A percentile compares a stretch with the other conserved stretches of the same genome.
phyloP scores from a whole-genome alignment of 1,140 invertebrate species.

The Cydia amplana region DNA sequence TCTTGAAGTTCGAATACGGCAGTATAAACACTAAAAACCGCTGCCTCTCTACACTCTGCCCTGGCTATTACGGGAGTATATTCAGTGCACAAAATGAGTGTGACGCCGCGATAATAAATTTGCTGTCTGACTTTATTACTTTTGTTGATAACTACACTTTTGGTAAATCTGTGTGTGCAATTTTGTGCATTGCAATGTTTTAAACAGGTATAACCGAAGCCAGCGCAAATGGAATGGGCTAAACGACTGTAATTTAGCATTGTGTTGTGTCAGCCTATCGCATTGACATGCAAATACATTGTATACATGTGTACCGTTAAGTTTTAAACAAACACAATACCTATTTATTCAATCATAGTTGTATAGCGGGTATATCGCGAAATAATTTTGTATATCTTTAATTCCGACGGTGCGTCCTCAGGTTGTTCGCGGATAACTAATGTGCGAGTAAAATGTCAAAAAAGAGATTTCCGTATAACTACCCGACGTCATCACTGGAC shows the following conservation, averaged over 20 bases:
- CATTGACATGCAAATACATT: not conserved
- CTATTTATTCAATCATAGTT: too few relatives aligned
- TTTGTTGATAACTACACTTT: constrained; percentile 12
- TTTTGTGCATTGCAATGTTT: constrained; percentile 3
- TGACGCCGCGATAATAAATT: constrained; percentile 27
- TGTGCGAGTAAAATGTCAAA: too few relatives aligned
- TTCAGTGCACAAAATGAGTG: constrained; percentile 29
- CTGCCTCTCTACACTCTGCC: not conserved
- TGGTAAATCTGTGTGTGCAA: constrained; percentile 13
- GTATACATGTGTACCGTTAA: not conserved
- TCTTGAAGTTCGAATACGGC: too few relatives aligned
- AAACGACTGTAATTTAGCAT: not conserved
- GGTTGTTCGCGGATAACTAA: too few relatives aligned
- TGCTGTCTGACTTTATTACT: constrained; percentile 17
- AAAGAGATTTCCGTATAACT: too few relatives aligned
- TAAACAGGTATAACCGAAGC: not conserved
- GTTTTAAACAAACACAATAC: not conserved
- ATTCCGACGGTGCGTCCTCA: too few relatives aligned
- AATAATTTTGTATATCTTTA: too few relatives aligned
- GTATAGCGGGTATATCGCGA: too few relatives aligned
- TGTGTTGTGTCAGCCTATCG: not conserved
- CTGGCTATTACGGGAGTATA: not conserved
- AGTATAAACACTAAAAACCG: not conserved
- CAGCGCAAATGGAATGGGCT: not conserved
- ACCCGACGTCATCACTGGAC: too few relatives aligned